These are phyloP conservation scores for Enteromius thamalakanensis DNA, from an alignment of 2,797 vertebrate species.

Conservation along the genomic window DNA sequence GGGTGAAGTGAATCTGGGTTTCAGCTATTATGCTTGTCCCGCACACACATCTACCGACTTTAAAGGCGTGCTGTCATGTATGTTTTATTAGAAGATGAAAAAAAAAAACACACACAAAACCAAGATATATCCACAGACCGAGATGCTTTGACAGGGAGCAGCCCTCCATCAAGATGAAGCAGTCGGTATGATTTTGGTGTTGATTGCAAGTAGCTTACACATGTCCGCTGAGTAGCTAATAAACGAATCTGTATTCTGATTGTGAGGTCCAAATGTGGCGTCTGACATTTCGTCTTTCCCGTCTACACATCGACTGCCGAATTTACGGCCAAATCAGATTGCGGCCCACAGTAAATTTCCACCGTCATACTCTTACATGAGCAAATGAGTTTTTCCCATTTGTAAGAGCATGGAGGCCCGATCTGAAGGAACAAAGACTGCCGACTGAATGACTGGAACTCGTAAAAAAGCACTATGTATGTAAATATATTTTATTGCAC, in stretches of 20 bases:
- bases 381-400: constrained; percentile 29
- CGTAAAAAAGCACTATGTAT: constrained; percentile 47
- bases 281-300: neutral
- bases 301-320: neutral
- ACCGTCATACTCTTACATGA: neutral
- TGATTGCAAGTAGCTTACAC: constrained; percentile 8
- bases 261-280: neutral
- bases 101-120: neutral
- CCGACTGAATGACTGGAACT: constrained; percentile 11
- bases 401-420: constrained; percentile 21
- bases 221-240: constrained; percentile 21
- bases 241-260: constrained; percentile 14
- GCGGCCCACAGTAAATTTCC: neutral
- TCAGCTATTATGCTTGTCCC: constrained; percentile 56
- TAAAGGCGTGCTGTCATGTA: constrained; percentile 76
- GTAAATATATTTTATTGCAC: constrained; percentile 37
- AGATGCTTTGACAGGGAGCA: constrained; percentile 7
- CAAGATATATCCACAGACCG: constrained; percentile 6
- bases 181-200: neutral
- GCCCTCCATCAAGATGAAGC: constrained; percentile 10
- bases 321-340: neutral
- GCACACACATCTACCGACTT: constrained; percentile 69
- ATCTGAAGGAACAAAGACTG: constrained; percentile 40
- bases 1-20: constrained; percentile 56
- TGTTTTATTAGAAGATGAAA: constrained; percentile 75